Conservation (phyloP, 2,113 vertebrate species). For the Sinosuthora webbiana region DNA sequence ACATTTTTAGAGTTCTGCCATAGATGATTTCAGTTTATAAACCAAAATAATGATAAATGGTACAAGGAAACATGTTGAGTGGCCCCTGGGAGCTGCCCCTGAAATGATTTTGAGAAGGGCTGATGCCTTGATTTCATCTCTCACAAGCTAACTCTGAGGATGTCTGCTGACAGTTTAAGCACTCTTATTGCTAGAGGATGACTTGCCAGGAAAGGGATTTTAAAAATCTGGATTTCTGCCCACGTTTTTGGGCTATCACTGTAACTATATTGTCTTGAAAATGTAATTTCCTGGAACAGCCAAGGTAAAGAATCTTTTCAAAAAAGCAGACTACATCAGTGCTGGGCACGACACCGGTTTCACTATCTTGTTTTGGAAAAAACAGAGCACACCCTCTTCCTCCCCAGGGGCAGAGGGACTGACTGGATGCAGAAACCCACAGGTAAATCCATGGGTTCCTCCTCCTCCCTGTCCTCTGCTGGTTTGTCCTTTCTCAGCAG, state of each 20-base stretch:
- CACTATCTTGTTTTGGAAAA: constrained; percentile 26
- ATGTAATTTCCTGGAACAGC: constrained; percentile 6
- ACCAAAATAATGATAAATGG: background rate
- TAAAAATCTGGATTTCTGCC: constrained; percentile 21
- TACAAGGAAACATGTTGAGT: background rate
- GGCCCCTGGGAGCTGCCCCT: background rate
- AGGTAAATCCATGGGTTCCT: background rate
- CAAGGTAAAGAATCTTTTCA: background rate
- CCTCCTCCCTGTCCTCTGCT: background rate
- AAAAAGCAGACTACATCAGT: background rate
- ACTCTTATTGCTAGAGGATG: background rate
- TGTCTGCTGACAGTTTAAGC: constrained; percentile 5
- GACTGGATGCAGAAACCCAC: background rate
- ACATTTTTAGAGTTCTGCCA: background rate
- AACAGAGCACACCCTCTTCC: background rate
- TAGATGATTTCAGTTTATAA: background rate
- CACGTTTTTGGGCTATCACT: background rate
- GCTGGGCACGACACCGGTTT: background rate
- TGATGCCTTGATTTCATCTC: background rate
- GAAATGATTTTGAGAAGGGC: background rate
- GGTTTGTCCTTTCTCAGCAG: background rate
- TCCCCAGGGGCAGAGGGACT: background rate
- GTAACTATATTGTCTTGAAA: background rate
- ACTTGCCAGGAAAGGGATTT: constrained; percentile 34
- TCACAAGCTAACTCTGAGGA: background rate